Conservation (phyloP, 2,797 vertebrate species). For the Lepus townsendii region DNA sequence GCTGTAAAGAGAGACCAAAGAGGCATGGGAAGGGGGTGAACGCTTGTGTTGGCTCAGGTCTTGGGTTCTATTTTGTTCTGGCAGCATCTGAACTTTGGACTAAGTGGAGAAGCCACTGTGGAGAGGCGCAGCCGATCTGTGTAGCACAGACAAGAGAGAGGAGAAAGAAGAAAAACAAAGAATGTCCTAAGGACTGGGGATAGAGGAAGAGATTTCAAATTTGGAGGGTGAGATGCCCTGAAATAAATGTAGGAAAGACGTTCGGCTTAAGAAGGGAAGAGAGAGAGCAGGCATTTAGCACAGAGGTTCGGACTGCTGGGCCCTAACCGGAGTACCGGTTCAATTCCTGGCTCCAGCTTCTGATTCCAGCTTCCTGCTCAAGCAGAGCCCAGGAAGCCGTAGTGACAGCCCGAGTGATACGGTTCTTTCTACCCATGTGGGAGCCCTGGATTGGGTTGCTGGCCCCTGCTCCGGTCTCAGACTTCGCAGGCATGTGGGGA, state of each 20-base stretch:
- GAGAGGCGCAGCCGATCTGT: not conserved
- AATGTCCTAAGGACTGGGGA: not conserved
- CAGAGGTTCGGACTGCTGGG: too few species aligned
- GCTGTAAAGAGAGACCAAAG: not conserved
- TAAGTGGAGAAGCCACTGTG: not conserved
- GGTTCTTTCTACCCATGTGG: too few species aligned
- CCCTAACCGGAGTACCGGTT: too few species aligned
- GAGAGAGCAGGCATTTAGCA: not conserved
- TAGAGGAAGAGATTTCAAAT: not conserved
- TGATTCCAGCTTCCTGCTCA: too few species aligned
- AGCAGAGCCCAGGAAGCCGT: too few species aligned
- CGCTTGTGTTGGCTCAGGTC: not conserved
- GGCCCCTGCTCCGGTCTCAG: too few species aligned
- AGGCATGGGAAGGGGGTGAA: too few species aligned
- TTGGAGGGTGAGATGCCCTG: not conserved
- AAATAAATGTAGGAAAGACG: not conserved
- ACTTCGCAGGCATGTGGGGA: too few species aligned
- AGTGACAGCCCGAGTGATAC: too few species aligned
- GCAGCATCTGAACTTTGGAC: not conserved
- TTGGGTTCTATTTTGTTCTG: not conserved
- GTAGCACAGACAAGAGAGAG: not conserved
- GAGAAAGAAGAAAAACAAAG: not conserved
- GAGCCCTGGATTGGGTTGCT: too few species aligned
- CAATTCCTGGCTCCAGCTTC: too few species aligned
- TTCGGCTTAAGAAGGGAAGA: too few species aligned